Evolutionary conservation across 2,797 vertebrate genomes (phyloP).

Genomic region (Chrosomus eos): DNA sequence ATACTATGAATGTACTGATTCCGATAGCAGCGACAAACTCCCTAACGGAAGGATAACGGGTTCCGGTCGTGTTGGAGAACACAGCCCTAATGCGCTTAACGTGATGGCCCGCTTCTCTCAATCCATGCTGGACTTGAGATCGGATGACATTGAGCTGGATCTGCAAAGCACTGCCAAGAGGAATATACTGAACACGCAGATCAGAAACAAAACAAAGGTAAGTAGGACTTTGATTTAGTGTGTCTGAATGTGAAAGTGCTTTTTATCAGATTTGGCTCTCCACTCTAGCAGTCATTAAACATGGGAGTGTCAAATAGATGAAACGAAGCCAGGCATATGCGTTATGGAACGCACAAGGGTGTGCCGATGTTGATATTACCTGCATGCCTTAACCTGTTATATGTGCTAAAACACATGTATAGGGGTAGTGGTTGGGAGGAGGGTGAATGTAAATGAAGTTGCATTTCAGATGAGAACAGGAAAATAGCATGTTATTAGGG

Average conservation of each 20-base stretch:
- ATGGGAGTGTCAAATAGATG: constrained; percentile 45
- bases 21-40: constrained; percentile 52
- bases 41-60: constrained; percentile 71
- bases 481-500: neutral
- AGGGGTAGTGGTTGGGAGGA: neutral
- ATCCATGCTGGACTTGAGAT: constrained; percentile 79
- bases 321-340: constrained; percentile 42
- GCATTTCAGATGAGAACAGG: neutral
- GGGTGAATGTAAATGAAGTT: constrained; percentile 3
- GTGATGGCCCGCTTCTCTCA: constrained; percentile 84
- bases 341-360: constrained; percentile 39
- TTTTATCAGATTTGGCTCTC: constrained; percentile 39
- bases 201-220: constrained; percentile 74
- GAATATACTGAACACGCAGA: constrained; percentile 63
- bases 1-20: constrained; percentile 81
- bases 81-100: constrained; percentile 77
- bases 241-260: constrained; percentile 37
- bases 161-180: constrained; percentile 71
- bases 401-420: neutral
- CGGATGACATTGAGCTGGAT: constrained; percentile 65
- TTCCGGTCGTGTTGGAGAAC: constrained; percentile 64
- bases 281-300: constrained; percentile 21
- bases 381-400: constrained; percentile 41
- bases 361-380: constrained; percentile 27
- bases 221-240: constrained; percentile 36